Evolutionary conservation across 2,113 vertebrate species (phyloP).

Genomic region (Lutjanus erythropterus): DNA sequence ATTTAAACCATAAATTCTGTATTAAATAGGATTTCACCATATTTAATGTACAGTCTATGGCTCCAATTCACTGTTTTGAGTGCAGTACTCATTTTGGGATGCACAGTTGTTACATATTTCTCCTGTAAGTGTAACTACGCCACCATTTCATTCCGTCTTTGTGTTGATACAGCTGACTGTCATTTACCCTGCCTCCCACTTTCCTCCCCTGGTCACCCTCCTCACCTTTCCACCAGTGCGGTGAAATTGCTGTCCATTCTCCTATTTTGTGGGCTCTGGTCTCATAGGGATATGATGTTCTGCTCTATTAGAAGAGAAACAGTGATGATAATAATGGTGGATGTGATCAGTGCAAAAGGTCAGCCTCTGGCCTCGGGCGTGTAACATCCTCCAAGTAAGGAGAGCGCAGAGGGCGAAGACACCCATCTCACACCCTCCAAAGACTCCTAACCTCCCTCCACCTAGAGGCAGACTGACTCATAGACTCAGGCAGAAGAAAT

Average conservation of each 20-base stretch:
- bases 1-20: no score
- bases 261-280: conserved; percentile 49
- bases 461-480: conserved; percentile 61
- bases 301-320: conserved; percentile 74
- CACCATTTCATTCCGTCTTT: conserved; percentile 30
- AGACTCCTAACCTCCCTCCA: conserved; percentile 60
- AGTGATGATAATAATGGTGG: conserved; percentile 77
- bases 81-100: no score
- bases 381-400: conserved; percentile 64
- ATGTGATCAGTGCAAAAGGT: conserved; percentile 81
- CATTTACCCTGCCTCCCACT: conserved; percentile 10
- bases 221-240: conserved; percentile 36
- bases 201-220: not conserved
- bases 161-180: conserved; percentile 12
- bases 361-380: conserved; percentile 69
- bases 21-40: no score
- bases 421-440: conserved; percentile 65
- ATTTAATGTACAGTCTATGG: no score
- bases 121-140: conserved; percentile 29
- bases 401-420: conserved; percentile 48
- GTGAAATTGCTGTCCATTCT: conserved; percentile 48
- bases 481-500: conserved; percentile 47
- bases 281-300: conserved; percentile 65
- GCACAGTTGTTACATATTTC: no score
- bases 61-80: no score